A percentile compares a stretch with the other conserved stretches of the same genome.
Conservation (phyloP, 1,140 invertebrate genomes). For the Panulirus ornatus region DNA sequence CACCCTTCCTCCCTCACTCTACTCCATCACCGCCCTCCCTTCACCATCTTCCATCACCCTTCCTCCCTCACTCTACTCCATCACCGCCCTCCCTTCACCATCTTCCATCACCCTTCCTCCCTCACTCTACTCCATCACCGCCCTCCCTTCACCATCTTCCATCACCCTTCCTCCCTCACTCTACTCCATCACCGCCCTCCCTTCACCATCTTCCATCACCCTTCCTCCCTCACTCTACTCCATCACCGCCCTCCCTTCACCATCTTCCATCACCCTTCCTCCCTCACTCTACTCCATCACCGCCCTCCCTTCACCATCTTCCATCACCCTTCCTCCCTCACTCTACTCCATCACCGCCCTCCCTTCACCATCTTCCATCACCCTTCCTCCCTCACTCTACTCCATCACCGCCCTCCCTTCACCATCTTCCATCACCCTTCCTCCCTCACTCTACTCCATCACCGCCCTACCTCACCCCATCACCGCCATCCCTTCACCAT, state of each 20-base stretch:
- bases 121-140: background rate
- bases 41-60: background rate
- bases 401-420: too few relatives aligned
- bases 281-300: background rate
- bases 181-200: background rate
- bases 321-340: background rate
- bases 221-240: background rate
- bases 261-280: background rate
- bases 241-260: background rate
- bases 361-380: background rate
- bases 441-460: background rate
- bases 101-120: background rate
- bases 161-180: background rate
- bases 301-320: background rate
- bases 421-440: too few relatives aligned
- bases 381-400: background rate
- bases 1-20: background rate
- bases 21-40: background rate
- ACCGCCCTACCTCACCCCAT: background rate
- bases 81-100: background rate
- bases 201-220: background rate
- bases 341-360: background rate
- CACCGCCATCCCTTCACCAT: background rate
- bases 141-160: background rate
- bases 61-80: background rate